Percentiles rank a stretch among this genome's conserved stretches.
These are phyloP conservation scores for Mesaphorura yosii DNA, from an alignment of 1,140 invertebrate genomes.

Conservation along the genomic window DNA sequence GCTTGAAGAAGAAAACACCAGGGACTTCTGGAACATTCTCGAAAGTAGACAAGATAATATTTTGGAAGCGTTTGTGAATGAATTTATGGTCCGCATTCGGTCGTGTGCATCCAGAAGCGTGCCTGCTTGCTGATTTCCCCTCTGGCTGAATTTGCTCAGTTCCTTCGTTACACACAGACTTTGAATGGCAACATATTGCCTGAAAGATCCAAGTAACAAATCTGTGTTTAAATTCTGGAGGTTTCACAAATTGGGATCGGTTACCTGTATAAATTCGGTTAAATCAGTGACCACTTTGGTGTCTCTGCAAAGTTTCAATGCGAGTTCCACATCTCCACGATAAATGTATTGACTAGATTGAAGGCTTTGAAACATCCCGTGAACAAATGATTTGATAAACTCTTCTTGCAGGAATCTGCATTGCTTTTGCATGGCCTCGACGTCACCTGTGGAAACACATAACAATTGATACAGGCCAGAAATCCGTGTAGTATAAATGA, in stretches of 20 bases:
- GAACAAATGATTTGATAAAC: conserved; percentile 56
- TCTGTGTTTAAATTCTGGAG: too few relatives aligned
- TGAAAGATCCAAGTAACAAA: conserved; percentile 24
- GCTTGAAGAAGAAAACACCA: conserved; percentile 18
- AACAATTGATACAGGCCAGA: too few relatives aligned
- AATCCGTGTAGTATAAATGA: too few relatives aligned
- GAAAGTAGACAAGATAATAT: conserved; percentile 11
- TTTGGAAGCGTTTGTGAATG: conserved; percentile 17
- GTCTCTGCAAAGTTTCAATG: conserved; percentile 63
- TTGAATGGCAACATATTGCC: conserved; percentile 52
- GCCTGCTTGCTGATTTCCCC: too few relatives aligned
- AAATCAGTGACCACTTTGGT: conserved; percentile 57
- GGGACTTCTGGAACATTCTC: conserved; percentile 4
- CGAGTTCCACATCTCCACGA: conserved; percentile 53
- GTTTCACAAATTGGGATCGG: too few relatives aligned
- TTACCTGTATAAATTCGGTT: conserved; percentile 51
- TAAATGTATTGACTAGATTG: conserved; percentile 48
- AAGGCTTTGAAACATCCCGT: conserved; percentile 51
- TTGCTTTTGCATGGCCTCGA: conserved; percentile 46
- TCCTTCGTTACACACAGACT: conserved; percentile 26
- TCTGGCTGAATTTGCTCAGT: conserved; percentile 34
- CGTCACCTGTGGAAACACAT: not conserved
- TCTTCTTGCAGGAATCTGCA: conserved; percentile 48
- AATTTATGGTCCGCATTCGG: conserved; percentile 15
- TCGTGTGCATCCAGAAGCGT: too few relatives aligned